Percentiles rank a stretch among this genome's conserved stretches.
Evolutionary conservation across 2,888 invertebrate genomes (phyloP).

Genomic region (Xestia rhomboidea): DNA sequence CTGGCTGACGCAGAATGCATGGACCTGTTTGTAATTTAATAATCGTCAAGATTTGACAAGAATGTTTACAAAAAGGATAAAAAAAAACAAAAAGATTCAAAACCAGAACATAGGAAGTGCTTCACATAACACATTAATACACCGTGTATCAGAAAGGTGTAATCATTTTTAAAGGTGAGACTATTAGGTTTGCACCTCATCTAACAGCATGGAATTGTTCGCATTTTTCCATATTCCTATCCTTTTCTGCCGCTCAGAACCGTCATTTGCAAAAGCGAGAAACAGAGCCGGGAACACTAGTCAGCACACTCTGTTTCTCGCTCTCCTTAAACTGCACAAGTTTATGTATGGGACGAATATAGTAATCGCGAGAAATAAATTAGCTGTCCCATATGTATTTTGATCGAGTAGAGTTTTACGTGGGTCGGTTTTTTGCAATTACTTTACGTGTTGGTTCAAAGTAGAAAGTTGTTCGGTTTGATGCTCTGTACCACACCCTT

Average conservation of each 20-base stretch:
- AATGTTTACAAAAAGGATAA: neutral
- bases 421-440: neutral
- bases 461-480: neutral
- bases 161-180: neutral
- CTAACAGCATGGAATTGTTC: neutral
- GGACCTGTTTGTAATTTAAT: slow-evolving; percentile 67
- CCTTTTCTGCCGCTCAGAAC: neutral
- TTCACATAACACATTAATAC: neutral
- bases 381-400: neutral
- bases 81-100: neutral
- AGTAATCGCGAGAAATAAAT: neutral
- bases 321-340: neutral
- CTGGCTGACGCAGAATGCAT: slow-evolving; percentile 72
- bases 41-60: neutral
- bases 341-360: neutral
- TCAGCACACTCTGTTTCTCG: neutral
- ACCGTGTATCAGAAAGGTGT: neutral
- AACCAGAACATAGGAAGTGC: neutral
- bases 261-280: neutral
- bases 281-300: neutral
- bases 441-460: neutral
- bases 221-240: neutral
- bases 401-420: neutral
- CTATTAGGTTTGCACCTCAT: neutral
- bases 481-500: neutral